phyloP scores from a whole-genome alignment of 2,113 vertebrate genomes.

The Callionymus lyra region DNA sequence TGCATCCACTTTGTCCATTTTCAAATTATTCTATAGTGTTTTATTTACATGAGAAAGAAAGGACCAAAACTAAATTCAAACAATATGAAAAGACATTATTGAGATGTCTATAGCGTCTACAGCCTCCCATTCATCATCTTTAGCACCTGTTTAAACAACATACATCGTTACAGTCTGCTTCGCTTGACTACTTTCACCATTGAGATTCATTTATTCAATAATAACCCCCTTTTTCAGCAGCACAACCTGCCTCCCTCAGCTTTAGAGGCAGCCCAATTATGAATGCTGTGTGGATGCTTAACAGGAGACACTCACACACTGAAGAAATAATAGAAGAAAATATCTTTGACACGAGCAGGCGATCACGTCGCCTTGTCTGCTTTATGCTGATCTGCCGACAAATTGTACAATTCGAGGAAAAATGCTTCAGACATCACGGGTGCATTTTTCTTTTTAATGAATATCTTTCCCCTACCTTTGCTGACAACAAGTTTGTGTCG shows the following conservation, averaged over 20 bases:
- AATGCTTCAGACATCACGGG: constrained; percentile 27
- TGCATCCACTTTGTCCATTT: neutral
- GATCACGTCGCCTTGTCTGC: constrained; percentile 18
- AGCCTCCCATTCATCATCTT: constrained; percentile 9
- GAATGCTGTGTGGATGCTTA: constrained; percentile 39
- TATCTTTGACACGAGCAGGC: constrained; percentile 10
- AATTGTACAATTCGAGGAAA: constrained; percentile 18
- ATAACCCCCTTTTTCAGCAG: constrained; percentile 39
- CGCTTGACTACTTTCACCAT: constrained; percentile 23
- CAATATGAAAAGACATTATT: too few relatives aligned
- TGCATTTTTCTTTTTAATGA: constrained; percentile 31
- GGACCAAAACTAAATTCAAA: too few relatives aligned
- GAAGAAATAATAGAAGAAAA: constrained; percentile 2
- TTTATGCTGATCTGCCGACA: constrained; percentile 17
- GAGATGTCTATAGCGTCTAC: neutral
- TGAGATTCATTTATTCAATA: constrained; percentile 44
- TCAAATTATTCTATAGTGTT: too few relatives aligned
- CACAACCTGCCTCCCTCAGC: constrained; percentile 31
- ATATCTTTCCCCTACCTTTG: too few relatives aligned
- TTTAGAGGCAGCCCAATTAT: constrained; percentile 44
- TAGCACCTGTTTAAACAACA: constrained; percentile 6
- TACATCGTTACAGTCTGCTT: constrained; percentile 9
- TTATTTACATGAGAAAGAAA: neutral
- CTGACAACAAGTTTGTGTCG: too few relatives aligned
- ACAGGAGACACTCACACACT: constrained; percentile 27